phyloP scores from a whole-genome alignment of 2,113 vertebrate genomes.

The Siniperca chuatsi region DNA sequence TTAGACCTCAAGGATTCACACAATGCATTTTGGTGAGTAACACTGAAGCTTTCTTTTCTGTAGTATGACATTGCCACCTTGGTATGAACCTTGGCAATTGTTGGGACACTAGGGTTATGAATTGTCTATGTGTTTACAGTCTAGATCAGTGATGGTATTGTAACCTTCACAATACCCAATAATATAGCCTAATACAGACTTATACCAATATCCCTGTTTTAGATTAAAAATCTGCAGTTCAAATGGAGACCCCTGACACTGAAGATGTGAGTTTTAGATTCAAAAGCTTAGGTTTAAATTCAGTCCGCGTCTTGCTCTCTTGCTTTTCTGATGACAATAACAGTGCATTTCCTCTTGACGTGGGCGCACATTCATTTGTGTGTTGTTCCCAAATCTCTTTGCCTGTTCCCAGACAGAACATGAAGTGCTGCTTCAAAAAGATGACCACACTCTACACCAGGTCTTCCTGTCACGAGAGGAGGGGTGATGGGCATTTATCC shows the following conservation, averaged over 20 bases:
- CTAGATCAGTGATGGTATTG: background rate
- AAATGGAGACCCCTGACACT: background rate
- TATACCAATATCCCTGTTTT: background rate
- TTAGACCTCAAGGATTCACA: too few species aligned
- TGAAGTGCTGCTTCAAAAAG: constrained; percentile 31
- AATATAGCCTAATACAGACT: background rate
- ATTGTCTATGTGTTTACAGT: background rate
- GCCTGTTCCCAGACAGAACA: constrained; percentile 10
- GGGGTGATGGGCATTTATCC: background rate
- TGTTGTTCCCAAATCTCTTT: background rate
- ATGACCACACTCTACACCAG: background rate
- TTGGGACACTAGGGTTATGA: background rate
- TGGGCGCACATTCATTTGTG: background rate
- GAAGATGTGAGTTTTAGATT: background rate
- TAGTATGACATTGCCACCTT: background rate
- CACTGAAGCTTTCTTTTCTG: background rate
- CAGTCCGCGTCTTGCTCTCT: background rate
- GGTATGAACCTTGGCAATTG: background rate
- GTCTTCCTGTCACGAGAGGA: constrained; percentile 50
- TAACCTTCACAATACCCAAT: background rate
- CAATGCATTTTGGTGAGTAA: background rate
- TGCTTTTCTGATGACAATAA: constrained; percentile 5
- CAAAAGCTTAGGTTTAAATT: background rate
- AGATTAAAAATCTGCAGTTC: background rate
- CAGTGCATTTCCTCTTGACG: constrained; percentile 31